Evolutionary conservation across 2,888 invertebrate species (phyloP), one percentile per base, ranked within the genome.

Genomic region (Leptura quadrifasciata): DNA sequence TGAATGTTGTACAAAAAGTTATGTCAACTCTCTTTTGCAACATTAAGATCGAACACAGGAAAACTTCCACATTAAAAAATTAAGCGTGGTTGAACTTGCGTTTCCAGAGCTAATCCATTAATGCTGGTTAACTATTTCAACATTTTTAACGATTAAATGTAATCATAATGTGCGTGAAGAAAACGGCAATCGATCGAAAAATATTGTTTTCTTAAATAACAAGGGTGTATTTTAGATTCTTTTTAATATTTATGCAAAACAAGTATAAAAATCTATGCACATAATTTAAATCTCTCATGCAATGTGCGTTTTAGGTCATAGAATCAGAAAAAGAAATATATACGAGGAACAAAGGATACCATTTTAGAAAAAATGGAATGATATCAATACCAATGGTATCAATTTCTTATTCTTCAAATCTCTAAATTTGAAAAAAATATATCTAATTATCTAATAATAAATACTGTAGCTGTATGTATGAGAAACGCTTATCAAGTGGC

Each of bases 231-330:
- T 82, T 79, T 79, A 82, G 77, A 78, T 80, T 79, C 80, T 82
- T 80, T 78, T 76, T 79, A 80, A 82, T 81, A 72, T 79, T 81
- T 82, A 82, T 82, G 82, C 81, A 82, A 82, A 82, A 77, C 76
- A 72, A 54, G 69, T 75, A 57, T 78, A 79, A 82, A 82, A 82
- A 81, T 82, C 80, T 74, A 79, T 82, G 79, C 47, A 61, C 57
- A 74, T 82, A 82, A 82, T 82, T 82, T 82, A 74, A 79, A 80
- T 81, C 73, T 76, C 79, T 81, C 82, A 79, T 82, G 82, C 82
- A 77, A 80, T 64, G 74, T 71, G 76, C 75, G 74, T 72, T 72
- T 64, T 72, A 72, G 67, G 67, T 76, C 76, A 76, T 12, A 76
- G 64, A 57, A 57, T 70, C 55, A 55, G 12, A 65, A 5, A 20